These are phyloP conservation scores for Zoroaster sp. DNA, from an alignment of 53 echinoderm and acorn worm genomes.

Conservation along the genomic window DNA sequence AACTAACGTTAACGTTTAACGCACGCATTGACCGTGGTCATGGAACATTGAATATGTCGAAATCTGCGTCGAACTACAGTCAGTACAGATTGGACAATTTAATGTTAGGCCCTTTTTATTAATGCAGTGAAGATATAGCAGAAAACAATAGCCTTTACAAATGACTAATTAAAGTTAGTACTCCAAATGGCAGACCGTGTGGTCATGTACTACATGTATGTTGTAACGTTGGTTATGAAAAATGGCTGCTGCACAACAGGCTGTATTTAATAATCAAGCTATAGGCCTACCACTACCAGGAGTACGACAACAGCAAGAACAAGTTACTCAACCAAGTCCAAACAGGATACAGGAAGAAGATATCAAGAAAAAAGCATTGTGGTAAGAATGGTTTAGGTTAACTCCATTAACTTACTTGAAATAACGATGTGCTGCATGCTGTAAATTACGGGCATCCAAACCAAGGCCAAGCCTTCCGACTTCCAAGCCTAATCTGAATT, in stretches of 20 bases:
- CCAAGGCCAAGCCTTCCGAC: too few relatives aligned
- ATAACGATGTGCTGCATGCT: too few relatives aligned
- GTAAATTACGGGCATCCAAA: too few relatives aligned
- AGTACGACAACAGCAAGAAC: background rate
- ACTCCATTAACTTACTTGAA: too few relatives aligned
- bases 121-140: background rate
- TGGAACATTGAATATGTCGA: background rate
- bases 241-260: conserved; percentile 39
- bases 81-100: too few relatives aligned
- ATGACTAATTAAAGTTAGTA: background rate
- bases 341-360: background rate
- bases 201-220: background rate
- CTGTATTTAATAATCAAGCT: background rate
- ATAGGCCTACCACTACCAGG: too few relatives aligned
- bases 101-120: background rate
- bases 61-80: background rate
- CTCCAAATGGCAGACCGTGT: conserved; percentile 34
- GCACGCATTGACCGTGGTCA: background rate
- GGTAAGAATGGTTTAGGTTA: conserved; percentile 22
- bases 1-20: background rate
- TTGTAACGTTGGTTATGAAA: background rate
- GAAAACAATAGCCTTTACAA: too few relatives aligned
- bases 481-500: too few relatives aligned
- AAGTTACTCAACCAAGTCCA: background rate
- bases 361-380: conserved; percentile 20